Base-by-base conservation (phyloP, 2,113 vertebrate species). In the Ageneiosus marmoratus region DNA sequence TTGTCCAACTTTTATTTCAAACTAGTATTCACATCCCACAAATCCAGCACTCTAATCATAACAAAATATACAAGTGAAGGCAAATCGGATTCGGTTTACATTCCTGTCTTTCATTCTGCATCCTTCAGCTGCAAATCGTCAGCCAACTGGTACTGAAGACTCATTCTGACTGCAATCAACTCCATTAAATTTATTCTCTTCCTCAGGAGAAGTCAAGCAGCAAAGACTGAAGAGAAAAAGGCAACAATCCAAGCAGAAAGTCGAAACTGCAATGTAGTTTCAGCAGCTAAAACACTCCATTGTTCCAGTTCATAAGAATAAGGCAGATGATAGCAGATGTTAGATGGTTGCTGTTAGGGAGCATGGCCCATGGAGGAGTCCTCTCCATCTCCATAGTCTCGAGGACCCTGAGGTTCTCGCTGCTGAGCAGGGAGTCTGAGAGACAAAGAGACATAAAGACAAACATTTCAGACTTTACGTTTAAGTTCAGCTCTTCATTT, bases 301-400 rank as follows among this genome's bases (percentile, higher is more conserved):
- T 22, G 60, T 27, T 32, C 60, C 60, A 77, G 34, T 51, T 53
- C 18, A 41, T 62, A n/a, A 79, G 18, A 29, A 22, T 69, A 77
- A 83, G 74, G 74, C 62, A 77, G 60, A 63, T 41, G 62, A 53
- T 4, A 20, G 37, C 2, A 41, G 69, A 22, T 0, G 7, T 20
- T 62, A 11, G 13, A 65, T 8, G 72, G 83, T 51, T 81, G 80
- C 12, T 41, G 70, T 94, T 90, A 95, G 10, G 94, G 94, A 72
- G 91, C 91, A 60, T 94, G 90, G 70, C 91, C 93, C 91, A 92
- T 92, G 70, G 89, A 91, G 0, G 89, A 88, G 65, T 91, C 91
- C 75, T 90, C 91, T n/a, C 89, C 86, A 79, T 93, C 92, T 9
- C 89, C 89, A 32, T 91, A 89, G 84, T 91, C 91, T 9, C 62